Base-by-base conservation (phyloP, 2,888 invertebrate species). In the Lacanobia wlatinum region DNA sequence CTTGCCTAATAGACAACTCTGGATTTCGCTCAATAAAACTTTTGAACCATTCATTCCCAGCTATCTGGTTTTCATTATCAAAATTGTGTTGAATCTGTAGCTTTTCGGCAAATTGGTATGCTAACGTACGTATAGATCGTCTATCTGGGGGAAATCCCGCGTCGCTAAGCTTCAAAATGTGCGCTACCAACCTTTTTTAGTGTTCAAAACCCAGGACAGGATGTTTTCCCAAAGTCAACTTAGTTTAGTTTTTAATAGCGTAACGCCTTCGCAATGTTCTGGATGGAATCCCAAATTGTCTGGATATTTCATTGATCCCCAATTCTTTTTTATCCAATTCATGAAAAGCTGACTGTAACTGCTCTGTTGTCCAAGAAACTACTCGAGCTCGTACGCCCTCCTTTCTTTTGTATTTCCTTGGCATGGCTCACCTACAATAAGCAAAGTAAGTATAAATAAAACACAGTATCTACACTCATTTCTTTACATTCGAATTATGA, bases 1-100 rank as follows among this genome's bases (percentile, higher is more conserved):
- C 55, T 53, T 64, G 64, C 2, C 40, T 53, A 4, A 55, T 18
- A 28, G 38, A 40, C 12, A 55, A 8, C 12, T 64, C 53, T n/a
- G 64, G 64, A 23, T 64, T 53, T 43, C 64, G 23, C 1, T 64
- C 64, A 53, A 64, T 21, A 53, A 53, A 64, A 40, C 53, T 53
- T 64, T 64, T 64, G 12, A 21, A 23, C 64, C 64, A 64, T 18
- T 23, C 38, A 12, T 18, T 4, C 1, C 64, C 40, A 52, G 53
- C 53, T 7, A 40, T 53, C 4, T 53, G 34, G 34, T 34, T 34
- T 34, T 34, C 34, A 34, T 34, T 34, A 34, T 34, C 34, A 34
- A 34, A 34, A 34, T 34, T 34, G 34, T 34, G 34, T 34, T 34
- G 34, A 34, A 34, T 34, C 34, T 34, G 34, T 6, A 34, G 34